Conservation (phyloP, 92 coral and sea anemone species). For the Epizoanthus illoricatus region DNA sequence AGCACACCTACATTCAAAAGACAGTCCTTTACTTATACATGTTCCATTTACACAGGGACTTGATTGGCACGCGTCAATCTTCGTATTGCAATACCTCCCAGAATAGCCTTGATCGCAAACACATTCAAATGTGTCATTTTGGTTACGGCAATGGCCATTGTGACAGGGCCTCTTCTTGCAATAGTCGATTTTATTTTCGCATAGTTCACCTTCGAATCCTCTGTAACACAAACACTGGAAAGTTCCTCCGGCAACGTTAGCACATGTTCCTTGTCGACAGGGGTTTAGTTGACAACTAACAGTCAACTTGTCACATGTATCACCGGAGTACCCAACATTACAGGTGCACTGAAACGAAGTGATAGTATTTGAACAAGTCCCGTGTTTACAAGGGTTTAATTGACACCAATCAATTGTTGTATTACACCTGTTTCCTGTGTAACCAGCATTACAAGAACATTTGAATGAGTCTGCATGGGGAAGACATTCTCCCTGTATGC, state of each 20-base stretch:
- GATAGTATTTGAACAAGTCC: slow-evolving; percentile 22
- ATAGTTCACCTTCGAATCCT: slow-evolving; percentile 45
- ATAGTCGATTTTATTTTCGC: slow-evolving; percentile 47
- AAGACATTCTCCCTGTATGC: slow-evolving; percentile 39
- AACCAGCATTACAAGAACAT: slow-evolving; percentile 40
- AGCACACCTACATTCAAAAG: slow-evolving; percentile 51
- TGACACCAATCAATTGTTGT: slow-evolving; percentile 58
- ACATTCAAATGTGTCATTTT: slow-evolving; percentile 33
- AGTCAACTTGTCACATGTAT: slow-evolving; percentile 49
- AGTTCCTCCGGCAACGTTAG: slow-evolving; percentile 28
- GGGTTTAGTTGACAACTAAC: slow-evolving; percentile 70
- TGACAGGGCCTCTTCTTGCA: slow-evolving; percentile 47
- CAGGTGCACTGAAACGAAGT: slow-evolving; percentile 52
- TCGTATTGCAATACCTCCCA: slow-evolving; percentile 50
- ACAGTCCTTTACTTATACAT: slow-evolving; percentile 8
- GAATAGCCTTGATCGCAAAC: slow-evolving; percentile 20
- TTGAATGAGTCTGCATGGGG: background rate
- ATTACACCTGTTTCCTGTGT: slow-evolving; percentile 45
- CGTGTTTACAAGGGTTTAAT: slow-evolving; percentile 45
- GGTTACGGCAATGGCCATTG: slow-evolving; percentile 42
- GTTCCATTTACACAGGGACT: slow-evolving; percentile 50
- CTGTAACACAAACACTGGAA: slow-evolving; percentile 38
- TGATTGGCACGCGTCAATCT: slow-evolving; percentile 51
- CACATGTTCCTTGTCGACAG: slow-evolving; percentile 71
- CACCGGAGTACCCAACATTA: slow-evolving; percentile 62